Percentiles rank a stretch among this genome's conserved stretches.
phyloP scores from a whole-genome alignment of 2,113 vertebrate genomes.

The Psittacus erithacus region DNA sequence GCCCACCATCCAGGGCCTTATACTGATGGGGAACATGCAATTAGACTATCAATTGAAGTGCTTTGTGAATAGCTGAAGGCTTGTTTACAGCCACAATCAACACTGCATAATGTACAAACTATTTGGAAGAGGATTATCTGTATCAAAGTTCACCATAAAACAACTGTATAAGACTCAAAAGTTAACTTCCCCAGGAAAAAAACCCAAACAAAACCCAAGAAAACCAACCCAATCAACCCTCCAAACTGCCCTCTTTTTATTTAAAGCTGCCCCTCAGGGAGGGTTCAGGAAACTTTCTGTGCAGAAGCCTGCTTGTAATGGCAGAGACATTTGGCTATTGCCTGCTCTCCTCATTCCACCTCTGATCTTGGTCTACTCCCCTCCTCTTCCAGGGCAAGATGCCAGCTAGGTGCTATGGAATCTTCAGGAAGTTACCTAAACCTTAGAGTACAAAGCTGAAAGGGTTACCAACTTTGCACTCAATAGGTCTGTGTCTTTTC shows the following conservation, averaged over 20 bases:
- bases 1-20: neutral
- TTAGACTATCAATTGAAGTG: neutral
- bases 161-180: neutral
- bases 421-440: neutral
- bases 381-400: neutral
- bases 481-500: neutral
- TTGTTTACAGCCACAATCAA: neutral
- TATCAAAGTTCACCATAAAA: neutral
- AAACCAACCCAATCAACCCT: neutral
- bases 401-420: neutral
- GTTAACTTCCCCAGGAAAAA: neutral
- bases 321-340: neutral
- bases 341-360: neutral
- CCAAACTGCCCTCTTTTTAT: neutral
- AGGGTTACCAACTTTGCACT: conserved; percentile 10
- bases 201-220: neutral
- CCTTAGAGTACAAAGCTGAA: neutral
- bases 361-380: neutral
- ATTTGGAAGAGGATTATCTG: neutral
- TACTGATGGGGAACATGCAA: neutral
- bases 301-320: neutral
- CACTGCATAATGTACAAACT: neutral
- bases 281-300: neutral
- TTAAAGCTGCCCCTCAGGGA: neutral
- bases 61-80: neutral